These are phyloP conservation scores for Carposina sasakii DNA, from an alignment of 1,140 invertebrate species.

Conservation along the genomic window DNA sequence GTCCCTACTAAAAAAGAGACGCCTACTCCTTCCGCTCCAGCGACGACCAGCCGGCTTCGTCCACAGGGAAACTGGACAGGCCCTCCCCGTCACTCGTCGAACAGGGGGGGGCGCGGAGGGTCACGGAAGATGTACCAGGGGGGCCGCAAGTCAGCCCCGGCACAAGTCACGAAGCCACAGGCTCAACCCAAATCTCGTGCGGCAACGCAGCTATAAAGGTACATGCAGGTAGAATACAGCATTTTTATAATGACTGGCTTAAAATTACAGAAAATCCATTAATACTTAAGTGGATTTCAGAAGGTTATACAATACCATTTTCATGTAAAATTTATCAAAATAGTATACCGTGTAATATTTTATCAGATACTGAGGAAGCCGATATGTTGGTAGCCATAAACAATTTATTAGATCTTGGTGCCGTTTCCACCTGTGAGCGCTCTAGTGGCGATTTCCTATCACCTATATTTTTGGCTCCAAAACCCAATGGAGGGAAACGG, in stretches of 20 bases:
- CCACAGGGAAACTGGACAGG: slow-evolving; percentile 10
- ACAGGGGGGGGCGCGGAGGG: slow-evolving; percentile 14
- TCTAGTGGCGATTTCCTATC: not conserved
- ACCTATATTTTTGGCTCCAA: slow-evolving; percentile 3
- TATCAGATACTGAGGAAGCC: not conserved
- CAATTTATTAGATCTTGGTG: not conserved
- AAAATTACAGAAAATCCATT: slow-evolving; percentile 1
- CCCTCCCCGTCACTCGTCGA: slow-evolving; percentile 8
- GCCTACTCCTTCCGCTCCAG: not conserved
- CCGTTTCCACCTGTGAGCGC: not conserved
- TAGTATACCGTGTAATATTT: not conserved
- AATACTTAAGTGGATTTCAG: not conserved
- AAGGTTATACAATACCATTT: slow-evolving; percentile 1
- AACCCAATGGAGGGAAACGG: slow-evolving; percentile 1
- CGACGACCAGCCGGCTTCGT: not conserved
- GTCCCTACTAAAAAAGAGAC: not conserved
- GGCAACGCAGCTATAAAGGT: not conserved
- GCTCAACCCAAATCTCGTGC: slow-evolving; percentile 4
- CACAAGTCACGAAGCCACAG: not conserved
- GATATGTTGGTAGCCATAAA: not conserved
- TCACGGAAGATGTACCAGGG: not conserved
- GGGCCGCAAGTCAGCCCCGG: not conserved
- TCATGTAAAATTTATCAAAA: not conserved
- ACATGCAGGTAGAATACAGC: slow-evolving; percentile 1
- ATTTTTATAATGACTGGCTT: slow-evolving; percentile 5